phyloP scores from a whole-genome alignment of 1,140 invertebrate genomes.

The Drosophila mayri region DNA sequence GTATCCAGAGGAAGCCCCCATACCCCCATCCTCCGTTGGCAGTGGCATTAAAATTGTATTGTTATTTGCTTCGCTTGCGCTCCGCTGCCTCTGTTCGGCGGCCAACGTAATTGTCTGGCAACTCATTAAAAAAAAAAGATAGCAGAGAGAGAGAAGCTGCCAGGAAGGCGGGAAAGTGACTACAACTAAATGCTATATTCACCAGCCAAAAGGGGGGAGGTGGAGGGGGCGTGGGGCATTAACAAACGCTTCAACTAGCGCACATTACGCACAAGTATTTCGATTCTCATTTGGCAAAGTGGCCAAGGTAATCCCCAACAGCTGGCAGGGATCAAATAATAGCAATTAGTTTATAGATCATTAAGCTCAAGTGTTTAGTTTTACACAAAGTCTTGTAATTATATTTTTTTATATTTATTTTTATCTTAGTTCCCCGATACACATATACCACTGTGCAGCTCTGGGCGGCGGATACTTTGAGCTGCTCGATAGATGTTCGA shows the following conservation, averaged over 20 bases:
- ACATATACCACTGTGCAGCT: not conserved
- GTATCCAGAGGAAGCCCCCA: slow-evolving; percentile 10
- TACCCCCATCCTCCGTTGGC: not conserved
- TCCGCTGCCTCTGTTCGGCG: slow-evolving; percentile 21
- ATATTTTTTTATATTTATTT: no score
- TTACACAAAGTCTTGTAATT: not conserved
- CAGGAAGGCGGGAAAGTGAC: slow-evolving; percentile 8
- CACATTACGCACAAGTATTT: slow-evolving; percentile 39
- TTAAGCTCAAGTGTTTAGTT: not conserved
- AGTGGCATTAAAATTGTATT: slow-evolving; percentile 78
- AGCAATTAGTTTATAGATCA: slow-evolving; percentile 20
- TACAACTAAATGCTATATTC: slow-evolving; percentile 50
- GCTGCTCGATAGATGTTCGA: slow-evolving; percentile 54
- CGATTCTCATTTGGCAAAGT: slow-evolving; percentile 14
- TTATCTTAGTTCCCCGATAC: not conserved
- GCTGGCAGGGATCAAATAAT: slow-evolving; percentile 13
- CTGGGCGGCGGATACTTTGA: slow-evolving; percentile 35
- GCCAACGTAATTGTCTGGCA: slow-evolving; percentile 74
- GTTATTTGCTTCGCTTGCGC: slow-evolving; percentile 65
- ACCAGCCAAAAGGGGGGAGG: not conserved
- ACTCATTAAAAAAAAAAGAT: slow-evolving; percentile 68
- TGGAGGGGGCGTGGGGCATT: slow-evolving; percentile 7
- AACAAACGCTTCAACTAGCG: slow-evolving; percentile 22
- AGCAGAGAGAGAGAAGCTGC: not conserved
- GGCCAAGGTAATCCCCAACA: not conserved